Evolutionary conservation across 2,888 invertebrate species (phyloP), one percentile per base, ranked within the genome.

Genomic region (Drosophila engyochracea): DNA sequence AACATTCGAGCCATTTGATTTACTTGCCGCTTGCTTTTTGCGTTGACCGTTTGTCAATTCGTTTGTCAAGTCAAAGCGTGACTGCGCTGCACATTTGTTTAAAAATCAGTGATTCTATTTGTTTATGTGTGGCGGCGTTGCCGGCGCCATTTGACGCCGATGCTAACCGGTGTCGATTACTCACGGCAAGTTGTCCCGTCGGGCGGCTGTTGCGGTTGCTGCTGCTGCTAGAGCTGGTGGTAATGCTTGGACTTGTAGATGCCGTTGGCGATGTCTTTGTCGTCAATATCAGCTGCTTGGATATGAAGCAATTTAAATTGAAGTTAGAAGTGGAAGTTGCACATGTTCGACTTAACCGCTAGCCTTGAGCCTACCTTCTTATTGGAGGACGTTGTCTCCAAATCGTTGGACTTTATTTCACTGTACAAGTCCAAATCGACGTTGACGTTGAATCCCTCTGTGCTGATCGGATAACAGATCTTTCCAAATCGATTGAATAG

Each of bases 61-160:
- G 54, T 25, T 35, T 35, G 25, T 31, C 44, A 22, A 22, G 14
- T 44, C 37, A 39, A 57, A 28, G 55, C 37, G 28, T n/a, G 33
- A 35, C 35, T 72, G 67, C 49, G 60, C 52, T 58, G 59, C 44
- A 60, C 51, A 53, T 69, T 79, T 74, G 74, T 74, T 74, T 79
- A 74, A 67, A 61, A 60, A 41, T 47, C 14, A n/a, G 28, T 10
- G n/a, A 47, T 55, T 63, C 47, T 49, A 57, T 74, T 74, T 77
- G 65, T 66, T 78, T 77, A 76, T 73, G 1, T 39, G n/a, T 39
- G n/a, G 49, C 28, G 64, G 57, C 35, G 7, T n/a, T 41, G 25
- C 16, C 71, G 60, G 62, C 60, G 72, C 53, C 9, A 63, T 54
- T 41, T 64, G 63, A 78, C 28, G 44, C 22, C 44, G n/a, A 39